Evolutionary conservation across 1,140 invertebrate species (phyloP).

Genomic region (Leptopilina boulardi): DNA sequence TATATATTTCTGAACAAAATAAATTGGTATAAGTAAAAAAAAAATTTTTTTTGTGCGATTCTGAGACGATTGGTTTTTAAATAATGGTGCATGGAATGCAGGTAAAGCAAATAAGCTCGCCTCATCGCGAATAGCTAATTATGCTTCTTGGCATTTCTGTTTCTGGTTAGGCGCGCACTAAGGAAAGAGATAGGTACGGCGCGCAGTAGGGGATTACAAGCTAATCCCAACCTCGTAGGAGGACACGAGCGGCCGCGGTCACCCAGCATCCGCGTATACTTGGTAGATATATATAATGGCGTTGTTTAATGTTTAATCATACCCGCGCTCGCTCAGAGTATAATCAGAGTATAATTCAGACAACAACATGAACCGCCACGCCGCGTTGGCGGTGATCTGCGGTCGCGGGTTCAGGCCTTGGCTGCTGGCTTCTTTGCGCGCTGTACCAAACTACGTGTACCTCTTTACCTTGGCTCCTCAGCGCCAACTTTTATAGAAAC

Average conservation of each 20-base stretch:
- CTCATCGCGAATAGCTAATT: constrained; percentile 74
- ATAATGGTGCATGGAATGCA: constrained; percentile 71
- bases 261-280: constrained; percentile 53
- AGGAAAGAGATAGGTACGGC: constrained; percentile 47
- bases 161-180: constrained; percentile 72
- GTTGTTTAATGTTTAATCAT: constrained; percentile 77
- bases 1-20: too few species aligned
- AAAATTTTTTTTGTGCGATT: constrained; percentile 46
- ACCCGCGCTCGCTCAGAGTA: constrained; percentile 72
- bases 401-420: constrained; percentile 54
- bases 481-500: not conserved
- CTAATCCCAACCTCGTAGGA: constrained; percentile 73
- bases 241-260: constrained; percentile 74
- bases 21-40: constrained; percentile 48
- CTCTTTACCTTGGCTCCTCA: constrained; percentile 63
- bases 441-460: constrained; percentile 66
- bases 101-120: constrained; percentile 74
- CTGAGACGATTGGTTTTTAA: constrained; percentile 55
- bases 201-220: constrained; percentile 72
- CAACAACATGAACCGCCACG: constrained; percentile 68
- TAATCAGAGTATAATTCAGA: constrained; percentile 75
- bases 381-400: constrained; percentile 57
- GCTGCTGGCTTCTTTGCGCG: constrained; percentile 41
- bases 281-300: constrained; percentile 68
- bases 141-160: constrained; percentile 74